phyloP scores from a whole-genome alignment of 2,888 invertebrate genomes.

The Urechis unicinctus region DNA sequence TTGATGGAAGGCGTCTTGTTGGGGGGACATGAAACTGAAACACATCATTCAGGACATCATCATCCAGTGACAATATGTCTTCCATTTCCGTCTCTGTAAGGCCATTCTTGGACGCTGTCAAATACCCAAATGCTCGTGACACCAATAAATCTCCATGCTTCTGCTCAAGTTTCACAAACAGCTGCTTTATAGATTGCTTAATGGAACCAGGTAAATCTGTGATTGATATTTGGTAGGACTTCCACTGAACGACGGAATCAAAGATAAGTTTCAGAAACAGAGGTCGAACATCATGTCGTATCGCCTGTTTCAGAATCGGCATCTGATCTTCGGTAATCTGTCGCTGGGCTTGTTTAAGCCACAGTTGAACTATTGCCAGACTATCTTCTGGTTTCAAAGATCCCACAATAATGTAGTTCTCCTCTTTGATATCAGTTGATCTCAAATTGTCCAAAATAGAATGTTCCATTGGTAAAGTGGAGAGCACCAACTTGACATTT shows the following conservation, averaged over 20 bases:
- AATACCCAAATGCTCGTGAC: not conserved
- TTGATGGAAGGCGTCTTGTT: slow-evolving; percentile 10
- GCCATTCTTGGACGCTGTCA: not conserved
- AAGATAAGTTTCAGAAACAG: not conserved
- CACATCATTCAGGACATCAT: slow-evolving; percentile 29
- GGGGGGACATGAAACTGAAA: slow-evolving; percentile 20
- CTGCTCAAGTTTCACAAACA: not conserved
- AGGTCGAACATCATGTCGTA: not conserved
- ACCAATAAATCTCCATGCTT: not conserved
- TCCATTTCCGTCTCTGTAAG: slow-evolving; percentile 34
- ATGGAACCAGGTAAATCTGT: not conserved
- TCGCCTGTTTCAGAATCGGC: not conserved
- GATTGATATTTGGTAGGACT: not conserved
- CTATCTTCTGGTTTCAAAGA: not conserved
- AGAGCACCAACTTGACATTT: too few species aligned
- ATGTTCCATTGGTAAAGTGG: too few species aligned
- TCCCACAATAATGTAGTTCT: not conserved
- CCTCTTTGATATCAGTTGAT: too few species aligned
- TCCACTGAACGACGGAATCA: not conserved
- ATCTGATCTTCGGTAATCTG: not conserved
- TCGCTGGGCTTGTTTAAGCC: not conserved
- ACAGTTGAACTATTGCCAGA: not conserved
- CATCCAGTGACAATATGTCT: slow-evolving; percentile 38
- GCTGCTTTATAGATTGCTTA: not conserved
- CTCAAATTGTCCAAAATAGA: too few species aligned